Evolutionary conservation across 2,888 invertebrate species (phyloP).

Genomic region (Tetanocera ferruginea): DNA sequence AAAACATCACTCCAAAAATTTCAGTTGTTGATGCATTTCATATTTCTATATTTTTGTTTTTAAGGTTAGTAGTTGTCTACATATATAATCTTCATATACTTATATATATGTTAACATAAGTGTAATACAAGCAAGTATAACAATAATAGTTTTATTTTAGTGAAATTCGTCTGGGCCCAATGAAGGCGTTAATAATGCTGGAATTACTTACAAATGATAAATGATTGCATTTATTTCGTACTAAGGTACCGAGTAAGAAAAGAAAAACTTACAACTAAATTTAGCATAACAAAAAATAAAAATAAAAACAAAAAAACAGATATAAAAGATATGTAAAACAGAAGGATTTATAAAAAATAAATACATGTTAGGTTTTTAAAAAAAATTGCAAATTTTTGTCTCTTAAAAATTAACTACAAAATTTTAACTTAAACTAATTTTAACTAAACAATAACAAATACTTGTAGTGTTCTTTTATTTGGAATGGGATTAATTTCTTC

Average conservation of each 20-base stretch:
- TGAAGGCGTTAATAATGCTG: constrained; percentile 4
- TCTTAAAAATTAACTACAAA: constrained; percentile 26
- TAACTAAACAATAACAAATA: no score
- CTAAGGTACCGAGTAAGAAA: background rate
- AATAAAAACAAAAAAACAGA: constrained; percentile 18
- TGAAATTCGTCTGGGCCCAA: no score
- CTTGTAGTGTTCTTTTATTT: no score
- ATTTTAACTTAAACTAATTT: constrained; percentile 8
- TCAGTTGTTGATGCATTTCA: no score
- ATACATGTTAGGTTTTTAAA: no score
- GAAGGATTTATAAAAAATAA: background rate
- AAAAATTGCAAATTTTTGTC: no score
- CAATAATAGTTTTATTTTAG: no score
- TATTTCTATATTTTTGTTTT: background rate
- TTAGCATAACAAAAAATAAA: background rate
- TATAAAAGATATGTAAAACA: constrained; percentile 39
- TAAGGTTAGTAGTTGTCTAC: constrained; percentile 13
- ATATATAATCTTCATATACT: background rate
- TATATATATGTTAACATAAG: background rate
- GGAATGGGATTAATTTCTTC: no score
- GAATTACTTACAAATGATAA: constrained; percentile 11
- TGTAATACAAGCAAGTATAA: background rate
- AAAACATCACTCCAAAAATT: no score
- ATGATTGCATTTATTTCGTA: constrained; percentile 9
- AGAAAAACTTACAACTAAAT: background rate